These are phyloP conservation scores for Sphaeridia pumilis DNA, from an alignment of 2,888 invertebrate genomes.

Conservation along the genomic window DNA sequence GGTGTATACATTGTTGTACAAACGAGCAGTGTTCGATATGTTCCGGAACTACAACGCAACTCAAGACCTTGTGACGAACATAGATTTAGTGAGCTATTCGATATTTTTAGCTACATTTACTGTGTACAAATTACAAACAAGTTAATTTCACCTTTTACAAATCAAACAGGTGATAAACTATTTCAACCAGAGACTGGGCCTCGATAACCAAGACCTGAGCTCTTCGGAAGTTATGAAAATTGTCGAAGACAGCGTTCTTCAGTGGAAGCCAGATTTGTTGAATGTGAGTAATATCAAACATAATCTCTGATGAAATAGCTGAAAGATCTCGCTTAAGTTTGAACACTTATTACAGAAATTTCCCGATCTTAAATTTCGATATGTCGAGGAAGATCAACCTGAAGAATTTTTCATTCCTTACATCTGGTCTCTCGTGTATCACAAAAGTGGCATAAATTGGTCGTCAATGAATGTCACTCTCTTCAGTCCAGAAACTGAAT, in stretches of 20 bases:
- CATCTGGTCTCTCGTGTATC: constrained; percentile 81
- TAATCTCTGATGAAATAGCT: constrained; percentile 1
- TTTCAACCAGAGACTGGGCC: constrained; percentile 54
- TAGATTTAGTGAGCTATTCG: constrained; percentile 64
- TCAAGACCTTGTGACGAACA: constrained; percentile 86
- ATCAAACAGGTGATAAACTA: constrained; percentile 51
- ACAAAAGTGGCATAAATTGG: constrained; percentile 47
- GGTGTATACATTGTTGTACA: constrained; percentile 89
- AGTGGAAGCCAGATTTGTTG: constrained; percentile 87
- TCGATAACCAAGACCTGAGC: constrained; percentile 55
- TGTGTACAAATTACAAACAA: not conserved
- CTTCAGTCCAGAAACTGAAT: constrained; percentile 28
- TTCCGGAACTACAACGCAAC: constrained; percentile 79
- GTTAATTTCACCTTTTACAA: too few species aligned
- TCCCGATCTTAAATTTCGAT: constrained; percentile 95
- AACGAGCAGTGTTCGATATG: constrained; percentile 74
- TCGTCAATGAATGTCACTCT: constrained; percentile 41
- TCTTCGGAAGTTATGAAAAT: constrained; percentile 75
- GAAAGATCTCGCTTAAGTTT: not conserved
- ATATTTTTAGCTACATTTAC: not conserved
- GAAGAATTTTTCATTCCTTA: constrained; percentile 99
- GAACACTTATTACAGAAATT: constrained; percentile 61
- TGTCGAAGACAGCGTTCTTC: constrained; percentile 79
- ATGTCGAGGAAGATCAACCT: constrained; percentile 96
- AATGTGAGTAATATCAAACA: constrained; percentile 50